Evolutionary conservation across 2,888 invertebrate species (phyloP), one percentile per base, ranked within the genome.

Genomic region (Physocephala rufipes): DNA sequence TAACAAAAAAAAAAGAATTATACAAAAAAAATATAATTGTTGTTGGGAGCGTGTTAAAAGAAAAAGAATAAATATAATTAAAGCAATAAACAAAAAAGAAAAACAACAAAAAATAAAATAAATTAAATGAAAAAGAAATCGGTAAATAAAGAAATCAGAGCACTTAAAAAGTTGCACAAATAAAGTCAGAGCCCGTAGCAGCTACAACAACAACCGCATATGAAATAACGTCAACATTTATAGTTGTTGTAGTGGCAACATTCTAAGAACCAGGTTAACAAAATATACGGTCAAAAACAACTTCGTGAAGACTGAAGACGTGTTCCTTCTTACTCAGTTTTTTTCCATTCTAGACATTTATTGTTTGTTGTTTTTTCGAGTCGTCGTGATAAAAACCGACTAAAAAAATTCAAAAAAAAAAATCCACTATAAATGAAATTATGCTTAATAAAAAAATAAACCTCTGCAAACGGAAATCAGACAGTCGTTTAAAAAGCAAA

Each of bases 241-340:
- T n/a, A n/a, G n/a, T n/a, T n/a, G n/a, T n/a, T n/a, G n/a, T n/a
- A n/a, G n/a, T n/a, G n/a, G 36, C 36, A 36, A 36, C 36, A 36
- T 36, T 36, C 36, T 47, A 63, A 45, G 12, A 63, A 63, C 45
- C 24, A 63, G 19, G 45, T 19, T 36, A 43, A 55, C 15, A 43
- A 21, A 55, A 66, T 53, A 66, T 66, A 55, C 66, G 66, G 66
- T 66, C 66, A 66, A 66, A 66, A 66, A 55, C 66, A 51, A 55
- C 36, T 66, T n/a, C 19, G 15, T 7, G 36, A 36, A 9, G 36
- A 36, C 4, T 36, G 5, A 36, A 36, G 36, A 36, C 36, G 36
- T 36, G 36, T 36, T 36, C 9, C 9, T 36, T 36, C 12, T 30
- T 53, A 53, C 4, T 13, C 28, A 55, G 21, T 21, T 55, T 24